Conservation (phyloP, 2,888 invertebrate genomes). For the Chymomyza caudatula region DNA sequence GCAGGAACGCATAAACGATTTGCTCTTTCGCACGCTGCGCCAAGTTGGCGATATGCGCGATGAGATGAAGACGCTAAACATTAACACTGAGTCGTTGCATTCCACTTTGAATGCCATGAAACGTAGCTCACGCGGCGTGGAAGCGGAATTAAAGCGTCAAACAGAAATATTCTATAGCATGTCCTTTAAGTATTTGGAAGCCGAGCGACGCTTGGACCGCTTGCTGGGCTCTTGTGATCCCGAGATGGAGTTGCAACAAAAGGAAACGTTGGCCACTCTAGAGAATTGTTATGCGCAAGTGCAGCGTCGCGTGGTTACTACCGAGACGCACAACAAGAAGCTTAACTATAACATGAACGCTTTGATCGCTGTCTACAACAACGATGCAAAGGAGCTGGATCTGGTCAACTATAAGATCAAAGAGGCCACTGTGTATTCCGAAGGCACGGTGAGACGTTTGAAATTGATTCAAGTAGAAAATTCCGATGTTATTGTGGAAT, state of each 20-base stretch:
- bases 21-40: slow-evolving; percentile 73
- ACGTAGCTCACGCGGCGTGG: slow-evolving; percentile 57
- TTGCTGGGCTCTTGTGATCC: slow-evolving; percentile 76
- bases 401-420: slow-evolving; percentile 79
- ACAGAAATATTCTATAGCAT: slow-evolving; percentile 82
- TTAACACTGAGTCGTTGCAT: slow-evolving; percentile 61
- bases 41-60: slow-evolving; percentile 66
- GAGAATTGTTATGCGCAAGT: slow-evolving; percentile 78
- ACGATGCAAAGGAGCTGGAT: slow-evolving; percentile 78
- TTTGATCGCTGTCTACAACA: slow-evolving; percentile 78
- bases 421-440: slow-evolving; percentile 80
- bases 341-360: slow-evolving; percentile 82
- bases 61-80: slow-evolving; percentile 61
- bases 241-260: slow-evolving; percentile 74
- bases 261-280: slow-evolving; percentile 77
- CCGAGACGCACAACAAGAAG: slow-evolving; percentile 79
- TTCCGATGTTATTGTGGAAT: slow-evolving; percentile 81
- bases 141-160: slow-evolving; percentile 79
- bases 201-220: slow-evolving; percentile 76
- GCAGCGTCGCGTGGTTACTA: slow-evolving; percentile 77
- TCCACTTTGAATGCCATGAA: slow-evolving; percentile 50
- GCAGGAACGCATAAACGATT: slow-evolving; percentile 66
- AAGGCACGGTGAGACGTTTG: slow-evolving; percentile 81
- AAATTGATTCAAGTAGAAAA: slow-evolving; percentile 77
- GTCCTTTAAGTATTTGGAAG: slow-evolving; percentile 78